phyloP scores from a whole-genome alignment of 2,113 vertebrate species.

The Papio anubis region DNA sequence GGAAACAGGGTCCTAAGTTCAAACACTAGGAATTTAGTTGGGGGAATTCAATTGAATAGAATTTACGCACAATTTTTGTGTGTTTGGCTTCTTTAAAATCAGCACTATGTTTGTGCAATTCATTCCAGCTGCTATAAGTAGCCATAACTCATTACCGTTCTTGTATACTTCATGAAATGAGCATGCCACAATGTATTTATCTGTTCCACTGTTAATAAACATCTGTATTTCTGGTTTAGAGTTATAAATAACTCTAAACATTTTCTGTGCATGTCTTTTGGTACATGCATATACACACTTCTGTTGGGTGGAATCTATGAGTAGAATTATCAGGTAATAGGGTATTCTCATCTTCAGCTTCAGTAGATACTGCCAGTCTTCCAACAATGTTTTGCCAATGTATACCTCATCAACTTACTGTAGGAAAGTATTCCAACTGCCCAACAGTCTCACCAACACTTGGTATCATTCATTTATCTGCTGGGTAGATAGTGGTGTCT shows the following conservation, averaged over 20 bases:
- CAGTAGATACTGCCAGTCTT: background rate
- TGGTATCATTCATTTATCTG: background rate
- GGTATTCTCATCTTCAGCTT: background rate
- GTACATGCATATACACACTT: background rate
- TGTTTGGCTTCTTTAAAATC: conserved; percentile 4
- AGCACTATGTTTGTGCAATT: background rate
- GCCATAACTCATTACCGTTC: background rate
- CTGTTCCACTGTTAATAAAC: background rate
- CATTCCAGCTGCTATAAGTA: background rate
- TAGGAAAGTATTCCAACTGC: background rate
- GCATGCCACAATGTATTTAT: background rate
- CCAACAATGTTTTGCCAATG: background rate
- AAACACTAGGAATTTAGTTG: background rate
- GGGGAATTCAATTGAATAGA: background rate
- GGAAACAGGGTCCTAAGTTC: background rate
- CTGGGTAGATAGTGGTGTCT: background rate
- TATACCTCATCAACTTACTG: background rate
- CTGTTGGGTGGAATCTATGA: background rate
- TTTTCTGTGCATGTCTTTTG: background rate
- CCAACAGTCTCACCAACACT: background rate
- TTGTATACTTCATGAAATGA: background rate
- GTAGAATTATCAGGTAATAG: background rate
- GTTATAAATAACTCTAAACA: background rate
- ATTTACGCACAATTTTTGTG: background rate
- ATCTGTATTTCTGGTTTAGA: background rate